These are phyloP conservation scores for Bos taurus DNA, from an alignment of 2,113 vertebrate genomes.

Conservation along the genomic window DNA sequence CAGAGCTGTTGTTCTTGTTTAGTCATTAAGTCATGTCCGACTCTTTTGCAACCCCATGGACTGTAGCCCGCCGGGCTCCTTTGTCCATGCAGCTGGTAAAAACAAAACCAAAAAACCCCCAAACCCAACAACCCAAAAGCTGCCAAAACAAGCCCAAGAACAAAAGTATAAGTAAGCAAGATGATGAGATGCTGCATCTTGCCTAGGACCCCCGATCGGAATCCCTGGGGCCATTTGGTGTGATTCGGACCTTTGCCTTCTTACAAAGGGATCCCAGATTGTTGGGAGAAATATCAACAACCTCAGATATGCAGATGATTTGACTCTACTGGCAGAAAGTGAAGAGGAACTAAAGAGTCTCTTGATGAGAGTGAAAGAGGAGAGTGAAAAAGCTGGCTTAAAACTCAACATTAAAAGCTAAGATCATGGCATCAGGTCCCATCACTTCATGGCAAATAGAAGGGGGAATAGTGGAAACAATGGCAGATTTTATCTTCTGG, in stretches of 20 bases:
- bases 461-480: background rate
- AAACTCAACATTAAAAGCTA: background rate
- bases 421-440: background rate
- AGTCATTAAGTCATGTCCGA: background rate
- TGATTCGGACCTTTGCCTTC: background rate
- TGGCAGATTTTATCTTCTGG: background rate
- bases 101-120: background rate
- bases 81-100: background rate
- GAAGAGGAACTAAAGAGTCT: background rate
- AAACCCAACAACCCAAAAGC: background rate
- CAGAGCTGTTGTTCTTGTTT: background rate
- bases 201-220: rapidly evolving
- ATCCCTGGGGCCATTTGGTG: too few species aligned
- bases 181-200: background rate
- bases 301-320: background rate
- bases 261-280: background rate
- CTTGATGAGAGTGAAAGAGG: background rate
- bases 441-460: background rate
- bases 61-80: rapidly evolving
- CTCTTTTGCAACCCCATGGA: background rate
- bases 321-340: background rate
- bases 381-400: background rate
- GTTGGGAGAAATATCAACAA: background rate
- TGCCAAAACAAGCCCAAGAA: too few species aligned
- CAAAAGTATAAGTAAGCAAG: background rate